These are phyloP conservation scores for Acrossocheilus wenchowensis DNA, from an alignment of 2,797 vertebrate genomes.

Conservation along the genomic window DNA sequence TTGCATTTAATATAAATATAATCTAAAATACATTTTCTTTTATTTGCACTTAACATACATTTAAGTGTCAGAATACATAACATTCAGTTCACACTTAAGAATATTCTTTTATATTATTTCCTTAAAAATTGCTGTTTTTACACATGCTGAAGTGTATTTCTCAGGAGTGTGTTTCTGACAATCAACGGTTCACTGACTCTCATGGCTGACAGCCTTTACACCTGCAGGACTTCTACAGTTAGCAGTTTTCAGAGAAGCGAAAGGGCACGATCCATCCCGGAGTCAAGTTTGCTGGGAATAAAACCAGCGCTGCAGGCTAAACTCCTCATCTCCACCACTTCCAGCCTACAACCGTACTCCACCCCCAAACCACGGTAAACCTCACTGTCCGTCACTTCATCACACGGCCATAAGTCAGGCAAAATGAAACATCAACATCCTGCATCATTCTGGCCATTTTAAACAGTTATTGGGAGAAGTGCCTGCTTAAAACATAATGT, in stretches of 20 bases:
- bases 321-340: not conserved
- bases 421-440: not conserved
- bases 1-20: too few relatives aligned
- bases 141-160: not conserved
- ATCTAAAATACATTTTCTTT: too few relatives aligned
- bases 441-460: not conserved
- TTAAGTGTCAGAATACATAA: not conserved
- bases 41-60: too few relatives aligned
- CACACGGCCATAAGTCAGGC: not conserved
- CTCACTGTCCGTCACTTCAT: not conserved
- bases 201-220: constrained; percentile 4
- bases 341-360: constrained; percentile 11
- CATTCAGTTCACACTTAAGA: not conserved
- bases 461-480: not conserved
- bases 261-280: constrained; percentile 12
- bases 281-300: constrained; percentile 24
- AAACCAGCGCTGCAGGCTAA: constrained; percentile 23
- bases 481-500: not conserved
- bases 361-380: not conserved
- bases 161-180: not conserved
- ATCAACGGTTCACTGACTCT: not conserved
- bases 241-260: not conserved
- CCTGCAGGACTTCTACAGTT: not conserved
- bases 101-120: not conserved
- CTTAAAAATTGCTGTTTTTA: not conserved